phyloP scores from a whole-genome alignment of 2,888 invertebrate genomes.

The Hirtodrosophila duncani region DNA sequence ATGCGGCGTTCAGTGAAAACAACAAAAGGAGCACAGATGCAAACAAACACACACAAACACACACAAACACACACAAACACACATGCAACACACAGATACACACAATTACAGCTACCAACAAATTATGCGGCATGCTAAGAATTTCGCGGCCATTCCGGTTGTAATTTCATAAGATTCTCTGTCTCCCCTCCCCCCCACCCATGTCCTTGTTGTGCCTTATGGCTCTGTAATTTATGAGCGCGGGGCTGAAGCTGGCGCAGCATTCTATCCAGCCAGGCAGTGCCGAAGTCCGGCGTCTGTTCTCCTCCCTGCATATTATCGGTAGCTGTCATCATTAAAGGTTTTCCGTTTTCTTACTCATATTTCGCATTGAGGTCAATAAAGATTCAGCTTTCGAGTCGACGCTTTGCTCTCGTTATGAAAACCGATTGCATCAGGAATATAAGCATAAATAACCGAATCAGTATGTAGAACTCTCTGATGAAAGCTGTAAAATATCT shows the following conservation, averaged over 20 bases:
- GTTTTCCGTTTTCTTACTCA: constrained; percentile 31
- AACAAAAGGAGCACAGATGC: too few species aligned
- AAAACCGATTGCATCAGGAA: too few species aligned
- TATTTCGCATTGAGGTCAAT: constrained; percentile 30
- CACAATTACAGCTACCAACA: constrained; percentile 64
- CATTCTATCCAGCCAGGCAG: too few species aligned
- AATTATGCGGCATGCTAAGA: constrained; percentile 69
- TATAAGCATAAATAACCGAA: too few species aligned
- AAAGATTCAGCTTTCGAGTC: too few species aligned
- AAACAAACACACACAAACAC: too few species aligned
- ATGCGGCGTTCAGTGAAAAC: constrained; percentile 12
- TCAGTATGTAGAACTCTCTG: too few species aligned
- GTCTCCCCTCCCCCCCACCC: not conserved
- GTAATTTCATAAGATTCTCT: constrained; percentile 43
- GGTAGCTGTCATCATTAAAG: constrained; percentile 73
- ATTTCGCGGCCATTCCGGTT: constrained; percentile 52
- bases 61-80: too few species aligned
- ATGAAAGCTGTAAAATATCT: too few species aligned
- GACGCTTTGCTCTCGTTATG: too few species aligned
- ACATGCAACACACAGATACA: not conserved
- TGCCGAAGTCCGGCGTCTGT: too few species aligned
- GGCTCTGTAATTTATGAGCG: constrained; percentile 59
- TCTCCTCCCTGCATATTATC: too few species aligned
- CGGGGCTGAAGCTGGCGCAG: constrained; percentile 33
- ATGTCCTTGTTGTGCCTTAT: constrained; percentile 55